Base-by-base conservation (phyloP, 2,797 vertebrate species). In the Sternotherus odoratus region DNA sequence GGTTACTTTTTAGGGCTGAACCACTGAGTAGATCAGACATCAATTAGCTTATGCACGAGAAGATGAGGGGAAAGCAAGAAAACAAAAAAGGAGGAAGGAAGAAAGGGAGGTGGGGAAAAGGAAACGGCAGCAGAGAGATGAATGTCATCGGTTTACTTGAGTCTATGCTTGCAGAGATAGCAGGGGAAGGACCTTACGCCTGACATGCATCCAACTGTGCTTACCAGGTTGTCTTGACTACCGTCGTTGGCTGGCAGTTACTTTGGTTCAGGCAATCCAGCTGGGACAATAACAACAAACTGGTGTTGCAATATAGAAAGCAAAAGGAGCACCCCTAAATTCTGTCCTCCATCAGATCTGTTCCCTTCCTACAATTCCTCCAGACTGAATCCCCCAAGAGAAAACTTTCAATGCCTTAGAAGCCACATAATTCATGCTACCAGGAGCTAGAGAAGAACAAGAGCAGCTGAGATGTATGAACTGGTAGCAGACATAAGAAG, bases 1-100 rank as follows among this genome's bases (percentile, higher is more conserved):
- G 95, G 97, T 97, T 97, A 96, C 95, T 92, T 97, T 97, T 97
- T 94, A 96, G 85, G 95, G 87, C 86, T 26, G 30, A 91, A 86
- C 30, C 88, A 93, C 74, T 92, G 94, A 96, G 93, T 88, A 86
- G 95, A 96, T 92, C 90, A 96, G 95, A 97, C 74, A 0, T 86
- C 90, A 92, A 87, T 93, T 91, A 88, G 79, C 66, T 97, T 90
- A 95, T 54, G 90, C 92, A 93, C 89, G 93, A 91, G 86, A 94
- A 85, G 83, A 91, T 51, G 43, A 86, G 15, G 43, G 63, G 72
- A 84, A 80, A 90, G 90, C 92, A 93, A 95, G 78, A 84, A 82
- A 87, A 75, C 11, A 82, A 81, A 83, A 86, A 66, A 19, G 88
- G 23, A 83, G 87, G 1, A 6, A 51, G 30, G 48, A 77, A 39